Evolutionary conservation across 2,888 invertebrate genomes (phyloP), one percentile per base, ranked within the genome.

Genomic region (Drosophila leonis): DNA sequence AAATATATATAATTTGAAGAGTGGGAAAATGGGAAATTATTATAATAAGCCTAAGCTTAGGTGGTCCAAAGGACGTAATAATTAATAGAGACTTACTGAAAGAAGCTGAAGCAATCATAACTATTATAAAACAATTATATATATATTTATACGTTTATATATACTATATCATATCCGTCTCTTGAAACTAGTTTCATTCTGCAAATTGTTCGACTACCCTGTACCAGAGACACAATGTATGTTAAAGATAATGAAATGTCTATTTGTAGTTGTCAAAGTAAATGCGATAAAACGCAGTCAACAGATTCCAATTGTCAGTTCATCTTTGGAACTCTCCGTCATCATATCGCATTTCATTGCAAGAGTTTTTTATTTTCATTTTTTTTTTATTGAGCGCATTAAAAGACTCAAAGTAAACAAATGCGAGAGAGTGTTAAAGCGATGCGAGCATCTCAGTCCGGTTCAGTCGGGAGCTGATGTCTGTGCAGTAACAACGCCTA

Each of bases 301-400:
- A 79, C 80, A 75, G 77, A 75, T 75, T 67, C 63, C 76, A 75
- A 75, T 80, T 72, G 72, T 62, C 76, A 80, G 59, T 80, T 71
- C 59, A 77, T 64, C 61, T 71, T 37, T 42, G 13, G 18, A 76
- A 51, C 27, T 48, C 52, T 44, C 42, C 42, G 66, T 37, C 41
- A 44, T 54, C 57, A 57, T 56, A 48, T 72, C 52, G 27, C 35
- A 37, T 27, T 66, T 31, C 29, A 41, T 46, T 57, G 52, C 48
- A 27, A 57, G 54, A 29, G 29, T 24, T 49, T 29, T 48, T 24
- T 24, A 4, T 24, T 24, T 24, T 24, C n/a, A n/a, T n/a, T n/a
- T 29, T 24, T 49, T 29, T 48, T 66, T 63, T 77, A 66, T 78
- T 74, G 76, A 70, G 69, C 48, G 57, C 54, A 42, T 79, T 46